Percentiles rank a stretch among this genome's conserved stretches.
These are phyloP conservation scores for Heteropelma amictum DNA, from an alignment of 2,888 invertebrate species.

Conservation along the genomic window DNA sequence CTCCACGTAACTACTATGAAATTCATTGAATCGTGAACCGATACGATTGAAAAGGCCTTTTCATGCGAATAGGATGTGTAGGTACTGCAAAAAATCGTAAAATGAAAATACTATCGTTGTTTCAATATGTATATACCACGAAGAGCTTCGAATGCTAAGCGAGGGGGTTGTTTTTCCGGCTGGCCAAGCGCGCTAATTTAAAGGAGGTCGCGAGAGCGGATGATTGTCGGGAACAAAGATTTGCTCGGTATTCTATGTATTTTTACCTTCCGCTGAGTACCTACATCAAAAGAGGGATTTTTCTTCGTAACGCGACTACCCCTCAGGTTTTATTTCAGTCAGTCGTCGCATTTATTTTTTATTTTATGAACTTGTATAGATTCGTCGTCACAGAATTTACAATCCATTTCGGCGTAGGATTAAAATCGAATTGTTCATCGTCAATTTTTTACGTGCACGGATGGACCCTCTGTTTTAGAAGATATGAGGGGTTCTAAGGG, in stretches of 20 bases:
- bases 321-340: slow-evolving; percentile 13
- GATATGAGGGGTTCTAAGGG: too few species aligned
- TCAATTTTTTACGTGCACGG: too few species aligned
- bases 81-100: slow-evolving; percentile 19
- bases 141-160: slow-evolving; percentile 23
- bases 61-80: slow-evolving; percentile 38
- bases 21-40: slow-evolving; percentile 46
- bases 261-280: slow-evolving; percentile 21
- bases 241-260: slow-evolving; percentile 40
- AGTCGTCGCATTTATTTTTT: not conserved
- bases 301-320: too few species aligned
- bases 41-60: slow-evolving; percentile 50
- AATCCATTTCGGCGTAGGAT: too few species aligned
- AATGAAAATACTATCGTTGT: slow-evolving; percentile 17
- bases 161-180: slow-evolving; percentile 54
- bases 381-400: too few species aligned
- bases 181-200: slow-evolving; percentile 52
- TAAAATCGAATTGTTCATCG: not conserved
- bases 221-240: slow-evolving; percentile 52
- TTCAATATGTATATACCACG: slow-evolving; percentile 2
- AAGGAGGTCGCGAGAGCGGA: slow-evolving; percentile 53
- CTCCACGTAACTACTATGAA: slow-evolving; percentile 4
- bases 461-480: too few species aligned
- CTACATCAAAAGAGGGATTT: too few species aligned
- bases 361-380: too few species aligned